phyloP scores from a whole-genome alignment of 1,140 invertebrate genomes.

The Gonioctena quinquepunctata region DNA sequence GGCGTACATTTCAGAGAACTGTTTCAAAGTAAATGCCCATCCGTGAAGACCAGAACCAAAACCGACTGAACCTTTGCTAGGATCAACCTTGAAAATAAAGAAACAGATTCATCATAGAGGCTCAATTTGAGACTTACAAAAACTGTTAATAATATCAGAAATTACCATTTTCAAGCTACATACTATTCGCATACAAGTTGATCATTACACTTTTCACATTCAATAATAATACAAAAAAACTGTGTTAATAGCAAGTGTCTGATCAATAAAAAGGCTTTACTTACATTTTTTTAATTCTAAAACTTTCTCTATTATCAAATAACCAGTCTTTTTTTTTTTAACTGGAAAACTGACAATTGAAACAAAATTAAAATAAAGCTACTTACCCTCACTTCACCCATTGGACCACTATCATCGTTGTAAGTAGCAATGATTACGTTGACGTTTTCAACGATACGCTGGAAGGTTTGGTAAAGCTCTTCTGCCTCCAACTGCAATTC shows the following conservation, averaged over 20 bases:
- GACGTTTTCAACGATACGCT: constrained; percentile 99
- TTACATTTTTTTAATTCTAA: too few species aligned
- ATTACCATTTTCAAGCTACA: too few species aligned
- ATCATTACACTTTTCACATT: too few species aligned
- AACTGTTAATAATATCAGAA: not conserved
- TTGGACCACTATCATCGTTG: constrained; percentile 94
- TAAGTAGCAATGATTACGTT: constrained; percentile 99
- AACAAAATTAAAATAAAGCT: too few species aligned
- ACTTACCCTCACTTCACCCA: constrained; percentile 94
- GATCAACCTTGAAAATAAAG: constrained; percentile 72
- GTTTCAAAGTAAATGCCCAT: constrained; percentile 99
- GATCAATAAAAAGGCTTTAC: too few species aligned
- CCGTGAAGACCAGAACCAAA: constrained; percentile 99
- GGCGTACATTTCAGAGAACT: constrained; percentile 99
- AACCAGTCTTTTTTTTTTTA: too few species aligned
- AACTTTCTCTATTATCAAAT: too few species aligned
- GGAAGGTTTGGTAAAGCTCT: constrained; percentile 99
- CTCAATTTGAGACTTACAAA: constrained; percentile 6
- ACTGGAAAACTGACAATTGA: too few species aligned
- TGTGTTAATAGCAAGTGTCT: too few species aligned
- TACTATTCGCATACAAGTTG: too few species aligned
- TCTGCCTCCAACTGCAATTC: constrained; percentile 95
- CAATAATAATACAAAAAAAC: too few species aligned
- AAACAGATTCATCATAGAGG: not conserved
- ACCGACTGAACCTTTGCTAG: constrained; percentile 97